These are phyloP conservation scores for Drosophila prostipennis DNA, from an alignment of 2,888 invertebrate genomes.

Conservation along the genomic window DNA sequence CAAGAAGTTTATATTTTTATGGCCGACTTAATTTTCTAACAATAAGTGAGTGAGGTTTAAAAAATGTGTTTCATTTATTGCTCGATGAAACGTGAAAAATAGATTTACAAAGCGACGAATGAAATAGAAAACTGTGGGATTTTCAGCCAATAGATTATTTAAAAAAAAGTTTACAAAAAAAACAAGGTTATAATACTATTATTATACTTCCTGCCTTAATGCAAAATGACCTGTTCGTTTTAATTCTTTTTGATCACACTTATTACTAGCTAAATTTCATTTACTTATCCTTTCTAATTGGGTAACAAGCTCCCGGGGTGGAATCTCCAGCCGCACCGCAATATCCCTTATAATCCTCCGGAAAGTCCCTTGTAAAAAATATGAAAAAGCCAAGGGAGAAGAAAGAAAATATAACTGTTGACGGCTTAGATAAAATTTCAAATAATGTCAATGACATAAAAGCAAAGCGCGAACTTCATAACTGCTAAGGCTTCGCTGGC, in stretches of 20 bases:
- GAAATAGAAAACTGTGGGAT: neutral
- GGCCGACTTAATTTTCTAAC: slow-evolving; percentile 12
- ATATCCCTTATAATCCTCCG: slow-evolving; percentile 10
- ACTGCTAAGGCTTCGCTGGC: slow-evolving; percentile 69
- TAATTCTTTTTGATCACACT: neutral
- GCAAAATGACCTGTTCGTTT: neutral
- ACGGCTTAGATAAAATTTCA: slow-evolving; percentile 49
- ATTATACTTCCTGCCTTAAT: neutral
- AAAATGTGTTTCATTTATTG: slow-evolving; percentile 20
- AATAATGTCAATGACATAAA: slow-evolving; percentile 67
- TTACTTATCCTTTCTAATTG: neutral
- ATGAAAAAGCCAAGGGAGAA: neutral
- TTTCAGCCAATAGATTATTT: neutral
- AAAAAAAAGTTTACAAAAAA: too few species aligned
- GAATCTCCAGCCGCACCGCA: neutral
- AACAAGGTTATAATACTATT: too few species aligned
- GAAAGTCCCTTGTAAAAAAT: slow-evolving; percentile 1
- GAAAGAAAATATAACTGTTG: slow-evolving; percentile 47
- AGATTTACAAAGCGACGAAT: neutral
- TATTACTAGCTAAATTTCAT: neutral
- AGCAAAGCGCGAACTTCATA: slow-evolving; percentile 70
- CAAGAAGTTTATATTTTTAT: slow-evolving; percentile 1
- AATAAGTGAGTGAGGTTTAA: slow-evolving; percentile 4
- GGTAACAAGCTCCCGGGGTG: neutral
- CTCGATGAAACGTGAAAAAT: neutral